Evolutionary conservation across 2,113 vertebrate species (phyloP), one percentile per base, ranked within the genome.

Genomic region (Bubalus kerabau): DNA sequence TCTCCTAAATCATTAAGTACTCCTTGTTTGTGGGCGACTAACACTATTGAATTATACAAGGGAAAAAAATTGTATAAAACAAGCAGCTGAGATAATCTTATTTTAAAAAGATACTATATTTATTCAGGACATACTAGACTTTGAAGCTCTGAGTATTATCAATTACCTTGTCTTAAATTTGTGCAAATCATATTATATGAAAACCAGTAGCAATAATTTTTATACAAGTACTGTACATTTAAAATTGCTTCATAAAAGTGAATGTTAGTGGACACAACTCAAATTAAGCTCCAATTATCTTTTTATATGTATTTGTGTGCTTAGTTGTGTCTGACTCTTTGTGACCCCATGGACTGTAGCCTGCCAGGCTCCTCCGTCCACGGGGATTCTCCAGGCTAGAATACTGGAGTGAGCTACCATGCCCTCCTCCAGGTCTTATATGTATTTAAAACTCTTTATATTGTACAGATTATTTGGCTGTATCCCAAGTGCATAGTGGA

Each of bases 21-120:
- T 76, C 46, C 57, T 40, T 87, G 32, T 94, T 97, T 88, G 87
- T 92, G 59, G 48, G 67, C 15, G 82, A 88, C 56, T 92, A 48
- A 67, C 46, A 83, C 28, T 94, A 96, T 95, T 94, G 48, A 96
- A 98, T 95, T 97, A 97, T 52, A 91, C 16, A 84, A 88, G 21
- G 19, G 19, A 23, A 56, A 96, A 84, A 40, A 43, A 43, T 10
- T 52, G 28, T 48, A 87, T 92, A 78, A 97, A 95, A 94, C 40
- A 94, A 71, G 24, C 52, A 95, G 23, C 93, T 76, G 16, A 90
- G 67, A 96, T 96, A 97, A 98, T 92, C n/a, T 96, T n/a, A 97
- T 97, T 97, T 95, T 91, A 14, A 87, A 87, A 87, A 92, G 40
- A 96, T 64, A 88, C 30, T 92, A 52, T 50, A 87, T 96, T 96